Base-by-base conservation (phyloP, 2,888 invertebrate species). In the Sussaba pulchella region DNA sequence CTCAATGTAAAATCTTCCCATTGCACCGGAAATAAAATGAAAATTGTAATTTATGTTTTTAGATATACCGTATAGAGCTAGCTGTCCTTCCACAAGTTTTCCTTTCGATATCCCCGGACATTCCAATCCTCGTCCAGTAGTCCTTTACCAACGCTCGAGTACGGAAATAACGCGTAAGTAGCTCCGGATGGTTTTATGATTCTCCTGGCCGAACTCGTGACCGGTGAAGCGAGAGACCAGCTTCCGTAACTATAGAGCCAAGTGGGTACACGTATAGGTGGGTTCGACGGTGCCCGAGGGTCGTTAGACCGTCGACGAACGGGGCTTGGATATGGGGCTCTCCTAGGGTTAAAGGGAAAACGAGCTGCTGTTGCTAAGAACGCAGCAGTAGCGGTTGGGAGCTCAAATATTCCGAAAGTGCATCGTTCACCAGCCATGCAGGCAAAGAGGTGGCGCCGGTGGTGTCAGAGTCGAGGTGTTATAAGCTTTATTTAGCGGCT, bases 401-500 rank as follows among this genome's bases (percentile, higher is more conserved):
- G 71, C 72, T 87, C 82, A 86, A 85, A 87, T 88, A 87, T 88
- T 85, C 83, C 61, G 78, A 84, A 86, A 84, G 74, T 84, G 82
- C 85, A 87, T 85, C 84, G 82, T 81, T 77, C 76, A 59, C 24
- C 78, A 82, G 81, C 84, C 85, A 88, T 85, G 83, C 84, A 81
- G 82, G 73, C 84, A 77, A 54, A 73, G 50, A 54, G 67, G 63
- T 76, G 79, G 67, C 83, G 71, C 81, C 59, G 72, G 72, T 61
- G 71, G 67, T 64, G 14, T 76, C 63, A 71, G 26, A 36, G 67
- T 72, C 67, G 78, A 83, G 81, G 81, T 84, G 85, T 88, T 88
- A 85, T 87, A 87, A 88, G 85, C 86, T 88, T 88, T 88, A 87
- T 88, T 89, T 87, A 86, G 85, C 83, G 70, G 73, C 57, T 72